These are phyloP conservation scores for Crocidura indochinensis DNA, from an alignment of 2,797 vertebrate species.

Conservation along the genomic window DNA sequence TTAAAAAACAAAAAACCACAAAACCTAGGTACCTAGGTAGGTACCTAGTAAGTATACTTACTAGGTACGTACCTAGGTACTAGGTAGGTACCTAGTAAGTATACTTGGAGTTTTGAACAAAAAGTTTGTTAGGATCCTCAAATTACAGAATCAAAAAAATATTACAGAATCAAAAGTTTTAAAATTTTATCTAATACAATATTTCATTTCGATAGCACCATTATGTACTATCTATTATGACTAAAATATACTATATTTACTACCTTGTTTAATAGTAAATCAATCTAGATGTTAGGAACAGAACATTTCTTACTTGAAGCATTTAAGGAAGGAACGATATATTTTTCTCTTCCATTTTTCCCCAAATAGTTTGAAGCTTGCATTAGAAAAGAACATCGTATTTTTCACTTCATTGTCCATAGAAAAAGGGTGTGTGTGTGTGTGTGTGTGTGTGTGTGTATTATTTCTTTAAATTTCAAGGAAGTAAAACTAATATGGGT, in stretches of 20 bases:
- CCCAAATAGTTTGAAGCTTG: not conserved
- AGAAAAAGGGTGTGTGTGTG: not conserved
- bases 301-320: not conserved
- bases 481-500: not conserved
- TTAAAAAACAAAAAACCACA: not conserved
- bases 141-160: constrained; percentile 47
- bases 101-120: constrained; percentile 39
- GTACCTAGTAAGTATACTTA: constrained; percentile 47
- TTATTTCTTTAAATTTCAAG: constrained; percentile 4
- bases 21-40: not conserved
- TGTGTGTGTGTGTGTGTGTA: not conserved
- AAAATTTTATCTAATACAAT: not conserved
- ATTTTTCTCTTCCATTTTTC: not conserved
- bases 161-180: constrained; percentile 1
- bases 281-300: constrained; percentile 43
- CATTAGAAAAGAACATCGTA: constrained; percentile 48
- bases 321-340: not conserved
- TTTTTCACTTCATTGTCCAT: constrained; percentile 37
- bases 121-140: constrained; percentile 44
- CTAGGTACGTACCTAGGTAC: too few species aligned
- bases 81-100: constrained; percentile 61
- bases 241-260: constrained; percentile 18
- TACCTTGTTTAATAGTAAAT: constrained; percentile 41
- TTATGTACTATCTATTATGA: not conserved
- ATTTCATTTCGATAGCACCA: constrained; percentile 1